Evolutionary conservation across 2,797 vertebrate species (phyloP).

Genomic region (Strix occidentalis): DNA sequence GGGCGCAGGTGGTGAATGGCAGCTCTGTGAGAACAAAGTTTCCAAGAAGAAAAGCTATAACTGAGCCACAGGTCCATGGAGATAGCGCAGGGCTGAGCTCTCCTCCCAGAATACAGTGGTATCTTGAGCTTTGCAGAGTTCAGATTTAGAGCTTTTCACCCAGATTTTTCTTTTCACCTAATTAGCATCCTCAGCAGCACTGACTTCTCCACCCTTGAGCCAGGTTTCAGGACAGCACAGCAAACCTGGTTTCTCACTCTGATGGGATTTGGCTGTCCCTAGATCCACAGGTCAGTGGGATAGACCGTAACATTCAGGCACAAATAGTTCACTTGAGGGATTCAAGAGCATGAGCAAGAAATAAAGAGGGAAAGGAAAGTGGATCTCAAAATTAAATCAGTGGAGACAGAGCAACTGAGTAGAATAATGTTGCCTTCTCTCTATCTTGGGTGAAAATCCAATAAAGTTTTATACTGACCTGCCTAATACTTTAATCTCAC

Average conservation of each 20-base stretch:
- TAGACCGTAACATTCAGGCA: background rate
- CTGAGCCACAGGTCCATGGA: background rate
- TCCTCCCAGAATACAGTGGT: background rate
- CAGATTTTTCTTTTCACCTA: background rate
- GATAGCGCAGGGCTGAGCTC: background rate
- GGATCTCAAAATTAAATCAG: slow-evolving; percentile 1
- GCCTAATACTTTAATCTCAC: slow-evolving; percentile 62
- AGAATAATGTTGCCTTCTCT: background rate
- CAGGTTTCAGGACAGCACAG: background rate
- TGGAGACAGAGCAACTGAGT: background rate
- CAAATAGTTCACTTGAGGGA: background rate
- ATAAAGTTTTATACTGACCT: slow-evolving; percentile 16
- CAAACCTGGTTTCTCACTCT: background rate
- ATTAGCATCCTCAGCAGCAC: background rate
- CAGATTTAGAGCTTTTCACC: background rate
- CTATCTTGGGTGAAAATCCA: slow-evolving; percentile 18
- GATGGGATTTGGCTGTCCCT: background rate
- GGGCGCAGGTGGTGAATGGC: background rate
- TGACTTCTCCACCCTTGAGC: background rate
- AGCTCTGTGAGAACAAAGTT: background rate
- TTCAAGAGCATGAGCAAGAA: background rate
- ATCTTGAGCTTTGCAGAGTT: background rate
- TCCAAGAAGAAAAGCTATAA: background rate
- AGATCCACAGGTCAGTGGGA: background rate
- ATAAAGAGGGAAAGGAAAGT: background rate